These are phyloP conservation scores for Tor tambroides DNA, from an alignment of 2,113 vertebrate genomes.

Conservation along the genomic window DNA sequence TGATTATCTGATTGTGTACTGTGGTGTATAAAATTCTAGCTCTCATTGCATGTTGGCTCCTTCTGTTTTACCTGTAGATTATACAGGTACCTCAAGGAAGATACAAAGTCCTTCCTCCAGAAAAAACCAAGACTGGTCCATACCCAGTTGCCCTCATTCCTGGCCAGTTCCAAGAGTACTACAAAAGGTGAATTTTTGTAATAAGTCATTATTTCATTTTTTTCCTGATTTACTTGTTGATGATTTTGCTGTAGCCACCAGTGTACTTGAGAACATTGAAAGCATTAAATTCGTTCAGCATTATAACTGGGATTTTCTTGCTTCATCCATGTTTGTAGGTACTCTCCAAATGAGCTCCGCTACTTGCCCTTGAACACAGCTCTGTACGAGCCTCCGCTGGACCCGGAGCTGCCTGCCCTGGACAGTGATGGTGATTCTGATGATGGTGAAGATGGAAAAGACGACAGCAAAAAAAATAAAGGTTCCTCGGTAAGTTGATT, in stretches of 20 bases:
- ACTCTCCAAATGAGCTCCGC: slow-evolving; percentile 95
- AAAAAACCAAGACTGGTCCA: slow-evolving; percentile 90
- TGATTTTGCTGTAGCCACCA: too few species aligned
- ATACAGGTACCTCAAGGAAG: slow-evolving; percentile 97
- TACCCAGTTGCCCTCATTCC: slow-evolving; percentile 98
- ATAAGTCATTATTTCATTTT: too few species aligned
- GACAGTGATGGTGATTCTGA: slow-evolving; percentile 98
- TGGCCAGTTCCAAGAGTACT: slow-evolving; percentile 98
- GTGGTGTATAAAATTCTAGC: too few species aligned
- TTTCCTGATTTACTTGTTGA: too few species aligned
- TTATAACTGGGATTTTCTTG: neutral
- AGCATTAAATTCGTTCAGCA: too few species aligned
- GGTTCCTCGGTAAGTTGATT: slow-evolving; percentile 75
- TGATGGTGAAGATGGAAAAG: slow-evolving; percentile 86
- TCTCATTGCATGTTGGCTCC: neutral
- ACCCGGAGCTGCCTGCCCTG: slow-evolving; percentile 90
- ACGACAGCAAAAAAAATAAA: slow-evolving; percentile 83
- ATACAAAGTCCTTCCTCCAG: slow-evolving; percentile 91
- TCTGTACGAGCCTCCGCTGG: slow-evolving; percentile 94
- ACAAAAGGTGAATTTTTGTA: slow-evolving; percentile 85
- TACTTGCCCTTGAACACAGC: slow-evolving; percentile 96
- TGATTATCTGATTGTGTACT: too few species aligned
- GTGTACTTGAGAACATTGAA: neutral
- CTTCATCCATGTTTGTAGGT: slow-evolving; percentile 73
- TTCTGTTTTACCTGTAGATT: slow-evolving; percentile 75